Base-by-base conservation (phyloP, 2,113 vertebrate genomes). In the Burhinus bistriatus region DNA sequence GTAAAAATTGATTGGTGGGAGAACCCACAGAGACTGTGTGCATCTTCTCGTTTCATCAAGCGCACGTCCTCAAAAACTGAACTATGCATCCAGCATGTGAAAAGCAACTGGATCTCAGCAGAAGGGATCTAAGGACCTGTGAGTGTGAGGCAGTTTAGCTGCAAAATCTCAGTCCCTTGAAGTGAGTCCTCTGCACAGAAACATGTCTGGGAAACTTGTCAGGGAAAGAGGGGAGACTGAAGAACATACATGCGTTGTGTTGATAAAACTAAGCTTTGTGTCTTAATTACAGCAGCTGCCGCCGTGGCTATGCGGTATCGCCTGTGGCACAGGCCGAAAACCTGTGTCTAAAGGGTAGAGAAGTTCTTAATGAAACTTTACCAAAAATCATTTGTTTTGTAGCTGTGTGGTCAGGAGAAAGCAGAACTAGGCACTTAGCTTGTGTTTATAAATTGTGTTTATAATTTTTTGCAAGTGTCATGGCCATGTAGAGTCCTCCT, bases 241-340 rank as follows among this genome's bases (percentile, higher is more conserved):
- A 66, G 54, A 62, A 70, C 0, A 1, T 4, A 2, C 0, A 3
- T 34, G 36, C 4, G 2, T 1, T 25, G 8, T 62, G 52, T 15
- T 70, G 40, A 21, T 32, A 38, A 73, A 81, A 73, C 40, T 12
- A 32, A 88, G 6, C 17, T 8, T 40, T 15, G 52, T 62, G 6
- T 44, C 47, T 66, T 58, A 42, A 54, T 72, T 52, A 13, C 9
- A 55, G 40, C 21, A 61, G 47, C 70, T 59, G 42, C 27, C 2
- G 0, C 4, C 25, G 64, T 66, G 55, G 5, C 11, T 51, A 5
- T 42, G 26, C 12, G 38, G 22, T 34, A 5, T 17, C 38, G 20
- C 26, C 29, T 57, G 15, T 30, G 27, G 26, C 5, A 84, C 11
- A 55, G 12, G 13, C n/a, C 38, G 42, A 29, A 89, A 52, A 19